Conservation (phyloP, 2,888 invertebrate genomes). For the Chironomus tentans region DNA sequence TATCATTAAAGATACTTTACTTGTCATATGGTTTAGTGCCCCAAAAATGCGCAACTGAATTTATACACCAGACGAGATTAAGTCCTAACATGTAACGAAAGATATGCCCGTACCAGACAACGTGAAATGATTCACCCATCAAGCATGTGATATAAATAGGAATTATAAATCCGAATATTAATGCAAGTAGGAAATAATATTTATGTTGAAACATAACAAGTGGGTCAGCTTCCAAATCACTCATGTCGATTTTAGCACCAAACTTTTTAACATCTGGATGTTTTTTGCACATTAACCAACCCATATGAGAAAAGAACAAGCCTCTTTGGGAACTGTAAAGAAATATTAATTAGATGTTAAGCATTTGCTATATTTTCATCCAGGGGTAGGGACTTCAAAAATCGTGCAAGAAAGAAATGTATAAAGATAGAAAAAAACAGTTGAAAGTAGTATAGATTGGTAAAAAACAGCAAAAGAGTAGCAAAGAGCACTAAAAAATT, state of each 20-base stretch:
- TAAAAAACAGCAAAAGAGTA: no score
- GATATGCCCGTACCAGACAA: constrained; percentile 67
- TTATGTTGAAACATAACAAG: constrained; percentile 81
- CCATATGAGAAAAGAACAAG: constrained; percentile 93
- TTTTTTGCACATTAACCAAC: constrained; percentile 86
- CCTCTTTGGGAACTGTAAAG: constrained; percentile 59
- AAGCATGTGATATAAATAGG: constrained; percentile 68
- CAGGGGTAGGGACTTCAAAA: no score
- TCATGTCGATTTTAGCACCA: constrained; percentile 75
- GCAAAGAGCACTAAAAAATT: no score
- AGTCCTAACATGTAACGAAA: constrained; percentile 68
- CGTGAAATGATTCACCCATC: constrained; percentile 65
- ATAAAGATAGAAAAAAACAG: no score
- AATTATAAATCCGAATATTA: constrained; percentile 53
- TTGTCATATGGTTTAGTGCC: constrained; percentile 84
- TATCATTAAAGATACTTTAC: constrained; percentile 43
- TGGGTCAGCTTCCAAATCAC: constrained; percentile 72
- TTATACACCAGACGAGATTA: constrained; percentile 86
- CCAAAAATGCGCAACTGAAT: constrained; percentile 88
- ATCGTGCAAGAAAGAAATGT: no score
- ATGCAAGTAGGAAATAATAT: constrained; percentile 40
- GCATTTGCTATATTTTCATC: no score
- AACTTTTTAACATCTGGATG: constrained; percentile 82
- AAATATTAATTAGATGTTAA: no score
- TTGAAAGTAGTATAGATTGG: no score